Percentiles rank a stretch among this genome's conserved stretches.
These are phyloP conservation scores for Rhopilema esculentum DNA, from an alignment of 30 jellyfish, hydroid and myxozoan genomes.

Conservation along the genomic window DNA sequence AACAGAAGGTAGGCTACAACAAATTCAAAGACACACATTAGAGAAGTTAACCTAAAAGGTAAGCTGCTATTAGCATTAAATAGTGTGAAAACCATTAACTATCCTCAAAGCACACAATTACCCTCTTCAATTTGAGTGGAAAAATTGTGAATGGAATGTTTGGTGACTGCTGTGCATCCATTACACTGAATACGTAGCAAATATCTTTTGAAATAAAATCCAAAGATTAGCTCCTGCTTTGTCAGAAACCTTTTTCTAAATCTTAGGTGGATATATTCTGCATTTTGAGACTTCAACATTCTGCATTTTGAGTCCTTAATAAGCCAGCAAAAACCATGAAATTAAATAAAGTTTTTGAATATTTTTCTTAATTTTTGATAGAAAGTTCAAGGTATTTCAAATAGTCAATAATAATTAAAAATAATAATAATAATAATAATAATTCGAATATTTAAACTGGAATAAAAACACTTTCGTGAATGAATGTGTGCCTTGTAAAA, in stretches of 20 bases:
- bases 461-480: neutral
- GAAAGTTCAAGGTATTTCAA: neutral
- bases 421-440: too few relatives aligned
- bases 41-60: neutral
- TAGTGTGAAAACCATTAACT: neutral
- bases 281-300: too few relatives aligned
- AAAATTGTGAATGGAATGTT: conserved; percentile 24
- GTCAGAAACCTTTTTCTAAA: neutral
- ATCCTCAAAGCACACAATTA: neutral
- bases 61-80: neutral
- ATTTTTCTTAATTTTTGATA: neutral
- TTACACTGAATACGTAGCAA: conserved; percentile 11
- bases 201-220: neutral
- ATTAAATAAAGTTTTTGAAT: neutral
- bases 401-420: neutral
- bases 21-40: neutral
- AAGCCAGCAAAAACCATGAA: neutral
- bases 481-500: conserved; percentile 9
- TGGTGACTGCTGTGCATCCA: conserved; percentile 35
- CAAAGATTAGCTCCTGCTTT: neutral
- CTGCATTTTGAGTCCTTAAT: neutral
- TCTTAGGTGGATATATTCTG: neutral
- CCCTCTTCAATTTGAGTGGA: conserved; percentile 10
- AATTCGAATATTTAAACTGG: conserved; percentile 4
- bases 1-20: neutral